These are phyloP conservation scores for Antheraea pernyi DNA, from an alignment of 1,140 invertebrate species.

Conservation along the genomic window DNA sequence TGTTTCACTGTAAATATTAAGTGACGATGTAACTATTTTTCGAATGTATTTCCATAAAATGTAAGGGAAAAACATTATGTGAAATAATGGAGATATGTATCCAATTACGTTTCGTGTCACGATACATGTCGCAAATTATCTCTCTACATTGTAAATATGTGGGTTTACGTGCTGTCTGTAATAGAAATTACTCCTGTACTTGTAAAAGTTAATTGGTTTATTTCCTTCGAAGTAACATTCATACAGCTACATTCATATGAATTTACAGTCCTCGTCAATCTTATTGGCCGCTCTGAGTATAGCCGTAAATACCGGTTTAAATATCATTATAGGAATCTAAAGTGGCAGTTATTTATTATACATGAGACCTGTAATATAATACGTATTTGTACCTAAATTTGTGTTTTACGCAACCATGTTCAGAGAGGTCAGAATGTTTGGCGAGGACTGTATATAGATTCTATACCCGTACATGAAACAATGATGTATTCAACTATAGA, in stretches of 20 bases:
- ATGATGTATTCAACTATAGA: no score
- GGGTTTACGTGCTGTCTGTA: conserved; percentile 9
- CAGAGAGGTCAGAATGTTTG: no score
- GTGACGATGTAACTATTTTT: conserved; percentile 14
- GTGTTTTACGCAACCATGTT: no score
- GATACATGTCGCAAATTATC: conserved; percentile 20
- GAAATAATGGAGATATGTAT: conserved; percentile 13
- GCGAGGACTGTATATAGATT: no score
- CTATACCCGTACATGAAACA: no score
- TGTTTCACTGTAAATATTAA: conserved; percentile 3
- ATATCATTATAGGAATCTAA: no score
- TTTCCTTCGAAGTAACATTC: not conserved
- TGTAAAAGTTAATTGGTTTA: conserved; percentile 19
- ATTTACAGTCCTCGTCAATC: no score
- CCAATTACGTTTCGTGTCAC: conserved; percentile 34
- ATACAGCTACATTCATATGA: not conserved
- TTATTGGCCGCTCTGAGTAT: no score
- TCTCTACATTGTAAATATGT: conserved; percentile 21
- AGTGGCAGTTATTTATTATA: no score
- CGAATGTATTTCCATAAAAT: conserved; percentile 19
- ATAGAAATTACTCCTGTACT: conserved; percentile 4
- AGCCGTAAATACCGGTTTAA: no score
- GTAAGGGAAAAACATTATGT: conserved; percentile 21
- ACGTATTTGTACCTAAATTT: no score
- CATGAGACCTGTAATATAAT: no score